A percentile compares a stretch with the other conserved stretches of the same genome.
Conservation (phyloP, 2,113 vertebrate genomes). For the Ceyx margarethae region DNA sequence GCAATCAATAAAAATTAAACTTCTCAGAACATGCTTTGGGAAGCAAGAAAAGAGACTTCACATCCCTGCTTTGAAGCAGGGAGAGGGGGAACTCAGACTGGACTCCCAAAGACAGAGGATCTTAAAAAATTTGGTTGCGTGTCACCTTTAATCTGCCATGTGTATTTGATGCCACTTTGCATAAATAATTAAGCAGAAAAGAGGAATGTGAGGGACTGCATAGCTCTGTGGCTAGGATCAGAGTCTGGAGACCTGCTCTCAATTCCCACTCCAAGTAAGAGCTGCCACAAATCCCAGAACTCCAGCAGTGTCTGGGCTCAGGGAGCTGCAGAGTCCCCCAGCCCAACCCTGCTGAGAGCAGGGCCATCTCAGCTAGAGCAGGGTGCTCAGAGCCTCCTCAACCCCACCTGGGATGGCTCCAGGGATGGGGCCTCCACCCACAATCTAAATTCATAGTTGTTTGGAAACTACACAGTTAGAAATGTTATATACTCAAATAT, state of each 20-base stretch:
- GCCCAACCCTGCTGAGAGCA: too few species aligned
- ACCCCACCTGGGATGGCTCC: too few species aligned
- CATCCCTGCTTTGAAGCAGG: background rate
- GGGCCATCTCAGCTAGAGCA: too few species aligned
- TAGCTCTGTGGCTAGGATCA: background rate
- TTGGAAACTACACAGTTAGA: background rate
- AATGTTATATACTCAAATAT: background rate
- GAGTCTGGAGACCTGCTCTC: background rate
- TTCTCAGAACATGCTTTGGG: background rate
- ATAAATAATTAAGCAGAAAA: constrained; percentile 26
- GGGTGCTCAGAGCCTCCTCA: too few species aligned
- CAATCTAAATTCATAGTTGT: background rate
- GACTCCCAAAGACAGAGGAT: background rate
- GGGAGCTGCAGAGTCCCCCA: too few species aligned
- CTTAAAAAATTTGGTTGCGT: background rate
- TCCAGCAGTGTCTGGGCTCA: too few species aligned
- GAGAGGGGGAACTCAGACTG: background rate
- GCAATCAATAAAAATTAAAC: background rate
- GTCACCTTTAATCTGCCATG: background rate
- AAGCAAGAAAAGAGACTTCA: background rate
- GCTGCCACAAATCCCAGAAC: background rate
- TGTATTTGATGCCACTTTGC: constrained; percentile 23
- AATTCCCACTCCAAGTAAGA: background rate
- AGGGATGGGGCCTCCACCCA: too few species aligned
- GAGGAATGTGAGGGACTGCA: background rate